A percentile compares a stretch with the other conserved stretches of the same genome.
phyloP scores from a whole-genome alignment of 2,113 vertebrate species.

The Pseudopipra pipra region DNA sequence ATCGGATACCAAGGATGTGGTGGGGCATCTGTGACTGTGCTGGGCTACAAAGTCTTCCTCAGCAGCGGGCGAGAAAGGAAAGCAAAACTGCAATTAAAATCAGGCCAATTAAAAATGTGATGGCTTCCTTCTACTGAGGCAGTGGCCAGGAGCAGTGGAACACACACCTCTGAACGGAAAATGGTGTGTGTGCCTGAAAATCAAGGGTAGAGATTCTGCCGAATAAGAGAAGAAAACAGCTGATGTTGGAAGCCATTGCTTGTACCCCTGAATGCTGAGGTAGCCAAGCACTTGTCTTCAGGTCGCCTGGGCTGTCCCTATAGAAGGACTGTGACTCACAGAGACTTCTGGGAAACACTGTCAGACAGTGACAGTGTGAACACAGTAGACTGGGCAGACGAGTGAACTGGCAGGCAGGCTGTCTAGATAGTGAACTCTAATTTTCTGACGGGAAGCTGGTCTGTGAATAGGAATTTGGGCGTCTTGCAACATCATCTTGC shows the following conservation, averaged over 20 bases:
- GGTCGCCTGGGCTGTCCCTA: fast-evolving
- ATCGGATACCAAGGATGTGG: background rate
- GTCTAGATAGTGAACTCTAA: background rate
- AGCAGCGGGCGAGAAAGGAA: background rate
- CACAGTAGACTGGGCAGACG: background rate
- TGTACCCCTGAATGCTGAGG: fast-evolving
- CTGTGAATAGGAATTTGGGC: background rate
- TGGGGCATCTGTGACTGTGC: background rate
- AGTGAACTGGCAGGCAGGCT: background rate
- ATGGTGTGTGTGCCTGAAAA: background rate
- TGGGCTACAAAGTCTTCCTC: background rate
- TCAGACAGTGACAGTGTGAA: background rate
- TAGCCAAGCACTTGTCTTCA: fast-evolving
- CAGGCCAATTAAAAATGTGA: background rate
- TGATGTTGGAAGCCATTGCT: background rate
- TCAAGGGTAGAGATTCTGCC: background rate
- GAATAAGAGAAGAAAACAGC: background rate
- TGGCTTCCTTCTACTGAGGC: background rate
- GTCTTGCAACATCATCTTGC: background rate
- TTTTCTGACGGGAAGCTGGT: background rate
- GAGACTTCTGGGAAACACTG: background rate
- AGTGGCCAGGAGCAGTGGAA: background rate
- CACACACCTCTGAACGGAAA: background rate
- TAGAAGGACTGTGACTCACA: background rate
- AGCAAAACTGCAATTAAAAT: background rate